Percentiles rank a stretch among this genome's conserved stretches.
Conservation (phyloP, 2,888 invertebrate species). For the Catocala nupta region DNA sequence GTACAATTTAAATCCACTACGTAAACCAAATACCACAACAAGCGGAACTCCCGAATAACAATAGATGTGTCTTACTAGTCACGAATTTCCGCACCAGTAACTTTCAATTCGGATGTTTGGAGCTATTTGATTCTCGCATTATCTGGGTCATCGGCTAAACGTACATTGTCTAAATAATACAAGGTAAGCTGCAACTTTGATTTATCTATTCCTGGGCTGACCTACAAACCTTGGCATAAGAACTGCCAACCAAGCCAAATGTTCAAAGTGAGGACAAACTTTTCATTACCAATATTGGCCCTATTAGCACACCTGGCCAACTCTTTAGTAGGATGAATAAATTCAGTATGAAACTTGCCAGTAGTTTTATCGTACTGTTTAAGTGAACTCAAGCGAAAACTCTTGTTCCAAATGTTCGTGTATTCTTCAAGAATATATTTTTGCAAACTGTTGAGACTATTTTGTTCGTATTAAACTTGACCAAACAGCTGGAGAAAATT, state of each 20-base stretch:
- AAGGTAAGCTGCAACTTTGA: slow-evolving; percentile 32
- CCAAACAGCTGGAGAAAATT: neutral
- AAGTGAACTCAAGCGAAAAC: neutral
- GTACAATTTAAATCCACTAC: too few relatives aligned
- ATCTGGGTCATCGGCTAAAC: slow-evolving; percentile 40
- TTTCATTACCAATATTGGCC: slow-evolving; percentile 8
- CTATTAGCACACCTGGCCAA: slow-evolving; percentile 9
- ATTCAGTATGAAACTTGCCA: neutral
- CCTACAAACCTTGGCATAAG: slow-evolving; percentile 43
- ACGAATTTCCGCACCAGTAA: slow-evolving; percentile 26
- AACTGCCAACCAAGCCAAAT: slow-evolving; percentile 32
- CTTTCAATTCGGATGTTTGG: slow-evolving; percentile 39
- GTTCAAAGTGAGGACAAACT: slow-evolving; percentile 28
- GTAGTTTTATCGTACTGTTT: slow-evolving; percentile 1
- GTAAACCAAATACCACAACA: too few relatives aligned
- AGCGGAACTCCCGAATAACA: too few relatives aligned
- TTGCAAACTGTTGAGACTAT: neutral
- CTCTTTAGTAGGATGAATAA: neutral
- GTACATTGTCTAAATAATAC: slow-evolving; percentile 33
- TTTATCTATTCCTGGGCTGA: slow-evolving; percentile 32
- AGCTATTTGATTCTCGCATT: slow-evolving; percentile 30
- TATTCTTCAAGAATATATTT: neutral
- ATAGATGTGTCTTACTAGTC: slow-evolving; percentile 9
- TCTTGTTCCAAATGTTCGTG: neutral
- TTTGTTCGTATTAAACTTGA: slow-evolving; percentile 1